Evolutionary conservation across 2,113 vertebrate species (phyloP), one percentile per base, ranked within the genome.

Genomic region (Egretta garzetta): DNA sequence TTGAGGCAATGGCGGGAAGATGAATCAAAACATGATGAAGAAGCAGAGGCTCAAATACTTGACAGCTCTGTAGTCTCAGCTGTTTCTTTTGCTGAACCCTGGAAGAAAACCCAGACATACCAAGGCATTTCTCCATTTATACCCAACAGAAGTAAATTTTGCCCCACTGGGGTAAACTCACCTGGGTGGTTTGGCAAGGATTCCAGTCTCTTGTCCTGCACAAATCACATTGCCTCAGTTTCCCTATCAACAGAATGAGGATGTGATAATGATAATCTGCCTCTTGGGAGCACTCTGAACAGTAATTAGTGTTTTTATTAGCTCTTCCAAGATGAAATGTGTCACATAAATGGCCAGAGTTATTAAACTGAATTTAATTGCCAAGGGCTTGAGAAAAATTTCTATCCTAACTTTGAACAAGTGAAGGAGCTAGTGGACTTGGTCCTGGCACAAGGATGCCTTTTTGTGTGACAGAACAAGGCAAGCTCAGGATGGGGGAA

Each of bases 291-390:
- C 53, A 80, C 79, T 93, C 53, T 90, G 74, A 90, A 39, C 39
- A 55, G 90, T 49, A 82, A 73, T 86, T 88, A 86, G 33, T 76
- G 67, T 12, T 75, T 91, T 91, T 88, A 93, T 88, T 87, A 82
- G 13, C 62, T 75, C 62, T 94, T 92, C 53, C 59, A 70, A 66
- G 53, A 56, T 30, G 17, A 80, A 86, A 70, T 41, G 32, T 27
- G n/a, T 59, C 63, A 81, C 60, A 55, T 55, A 89, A 87, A 81
- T n/a, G 28, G 58, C 62, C 59, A 47, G 80, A 79, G 50, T 76
- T 90, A 73, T 86, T 94, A 94, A 94, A 86, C 6, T 19, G 14
- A 79, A 49, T 53, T 90, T 73, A 94, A 90, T 80, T 85, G 73
- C 10, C 37, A 47, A 74, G 32, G 59, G 23, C 47, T 86, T 75